Evolutionary conservation across 2,113 vertebrate genomes (phyloP), one percentile per base, ranked within the genome.

Genomic region (Bambusicola thoracicus): DNA sequence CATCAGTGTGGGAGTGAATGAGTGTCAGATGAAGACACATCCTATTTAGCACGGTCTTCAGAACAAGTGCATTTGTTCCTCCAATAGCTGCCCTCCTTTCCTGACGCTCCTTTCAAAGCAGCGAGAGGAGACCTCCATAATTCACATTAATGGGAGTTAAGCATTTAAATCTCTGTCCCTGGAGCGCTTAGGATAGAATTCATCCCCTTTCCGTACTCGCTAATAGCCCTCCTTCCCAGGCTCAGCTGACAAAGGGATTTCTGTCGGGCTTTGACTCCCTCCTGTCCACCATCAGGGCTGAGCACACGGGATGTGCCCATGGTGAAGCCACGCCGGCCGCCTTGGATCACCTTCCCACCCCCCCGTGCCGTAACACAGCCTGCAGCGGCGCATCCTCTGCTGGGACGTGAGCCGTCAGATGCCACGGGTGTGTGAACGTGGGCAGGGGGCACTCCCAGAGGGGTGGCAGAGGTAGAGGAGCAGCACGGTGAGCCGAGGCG

Each of bases 161-260:
- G 89, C 81, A 61, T 87, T 96, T 87, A 34, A 96, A 92, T 79
- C 96, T 30, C 40, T 48, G 58, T 95, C 91, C 92, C 92, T 43
- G 1, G 88, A 94, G 94, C 90, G 78, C 93, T 85, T 6, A 49
- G 75, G 56, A 83, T 93, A 46, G 88, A 40, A 92, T 89, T 73
- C 62, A 7, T 81, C 80, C 91, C 25, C 24, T 74, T 81, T 93
- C 92, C 86, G 94, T 85, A 88, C 82, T 92, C 11, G 0, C 41
- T 86, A 70, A 93, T 11, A 63, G 94, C 92, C 90, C 68, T 89
- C 70, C 94, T 88, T 84, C 90, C 92, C 92, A 65, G 85, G 85
- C 87, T n/a, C 2, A 4, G 68, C 88, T 93, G 73, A 93, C 94
- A 96, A 96, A 88, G 95, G 73, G 10, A 84, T 92, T 94, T 90